Percentiles rank a stretch among this genome's conserved stretches.
These are phyloP conservation scores for Saxidomus purpurata DNA, from an alignment of 1,140 invertebrate species.

Conservation along the genomic window DNA sequence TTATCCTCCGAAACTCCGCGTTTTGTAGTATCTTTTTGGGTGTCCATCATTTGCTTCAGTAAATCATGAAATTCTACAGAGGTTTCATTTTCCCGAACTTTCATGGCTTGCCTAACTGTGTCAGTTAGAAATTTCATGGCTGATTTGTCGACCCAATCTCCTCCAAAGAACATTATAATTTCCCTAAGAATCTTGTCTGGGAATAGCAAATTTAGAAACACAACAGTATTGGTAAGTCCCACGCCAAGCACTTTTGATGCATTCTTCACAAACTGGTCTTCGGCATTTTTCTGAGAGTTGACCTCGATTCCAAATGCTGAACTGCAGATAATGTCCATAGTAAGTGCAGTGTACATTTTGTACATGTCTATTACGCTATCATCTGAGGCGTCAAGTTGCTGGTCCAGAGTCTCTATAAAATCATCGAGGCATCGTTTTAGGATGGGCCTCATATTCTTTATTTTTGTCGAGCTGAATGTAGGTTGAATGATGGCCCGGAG, in stretches of 20 bases:
- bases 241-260: constrained; percentile 59
- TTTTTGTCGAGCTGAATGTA: constrained; percentile 50
- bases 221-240: neutral
- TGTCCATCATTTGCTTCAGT: constrained; percentile 49
- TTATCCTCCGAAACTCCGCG: constrained; percentile 40
- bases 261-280: constrained; percentile 83
- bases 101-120: constrained; percentile 35
- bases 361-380: constrained; percentile 34
- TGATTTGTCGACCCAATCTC: constrained; percentile 19
- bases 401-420: neutral
- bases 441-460: constrained; percentile 41
- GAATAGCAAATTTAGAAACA: constrained; percentile 37
- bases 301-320: constrained; percentile 89
- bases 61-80: constrained; percentile 4
- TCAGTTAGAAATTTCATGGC: constrained; percentile 43
- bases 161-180: constrained; percentile 3
- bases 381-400: neutral
- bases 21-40: neutral
- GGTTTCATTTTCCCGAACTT: neutral
- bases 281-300: constrained; percentile 87
- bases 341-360: constrained; percentile 84
- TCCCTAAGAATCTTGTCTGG: neutral
- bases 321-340: constrained; percentile 89
- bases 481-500: constrained; percentile 37
- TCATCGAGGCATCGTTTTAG: constrained; percentile 12